Conservation (phyloP, 1,140 invertebrate species). For the Drosophila pseudoananassae region DNA sequence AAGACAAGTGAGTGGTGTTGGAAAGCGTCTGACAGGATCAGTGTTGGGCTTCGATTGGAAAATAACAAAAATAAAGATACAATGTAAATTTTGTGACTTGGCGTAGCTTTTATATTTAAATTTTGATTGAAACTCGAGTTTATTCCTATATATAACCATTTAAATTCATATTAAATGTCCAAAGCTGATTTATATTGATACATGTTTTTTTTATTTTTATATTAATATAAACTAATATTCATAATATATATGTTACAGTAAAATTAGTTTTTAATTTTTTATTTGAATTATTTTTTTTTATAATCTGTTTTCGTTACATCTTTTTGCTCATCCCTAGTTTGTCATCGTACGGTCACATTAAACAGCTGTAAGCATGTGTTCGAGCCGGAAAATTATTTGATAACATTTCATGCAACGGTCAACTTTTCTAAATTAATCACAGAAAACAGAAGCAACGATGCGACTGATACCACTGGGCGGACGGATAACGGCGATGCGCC, state of each 20-base stretch:
- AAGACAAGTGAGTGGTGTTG: slow-evolving; percentile 11
- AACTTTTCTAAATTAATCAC: slow-evolving; percentile 27
- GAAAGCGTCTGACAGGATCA: background rate
- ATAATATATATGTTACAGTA: no score
- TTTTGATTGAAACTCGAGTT: no score
- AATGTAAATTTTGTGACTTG: no score
- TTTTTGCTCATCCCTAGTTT: background rate
- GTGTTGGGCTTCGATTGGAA: background rate
- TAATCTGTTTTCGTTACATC: no score
- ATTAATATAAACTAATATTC: no score
- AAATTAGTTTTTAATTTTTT: no score
- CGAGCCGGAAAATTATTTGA: slow-evolving; percentile 8
- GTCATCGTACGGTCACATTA: slow-evolving; percentile 3
- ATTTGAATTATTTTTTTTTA: no score
- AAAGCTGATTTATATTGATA: no score
- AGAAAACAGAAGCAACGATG: slow-evolving; percentile 37
- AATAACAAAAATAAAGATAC: background rate
- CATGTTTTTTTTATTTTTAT: no score
- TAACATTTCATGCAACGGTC: slow-evolving; percentile 7
- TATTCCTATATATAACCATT: no score
- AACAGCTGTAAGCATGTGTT: slow-evolving; percentile 27
- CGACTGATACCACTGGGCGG: slow-evolving; percentile 51
- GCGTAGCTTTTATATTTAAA: no score
- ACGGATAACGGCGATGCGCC: slow-evolving; percentile 59
- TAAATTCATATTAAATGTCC: no score